Evolutionary conservation across 2,888 invertebrate species (phyloP).

Genomic region (Tetragonula carbonaria): DNA sequence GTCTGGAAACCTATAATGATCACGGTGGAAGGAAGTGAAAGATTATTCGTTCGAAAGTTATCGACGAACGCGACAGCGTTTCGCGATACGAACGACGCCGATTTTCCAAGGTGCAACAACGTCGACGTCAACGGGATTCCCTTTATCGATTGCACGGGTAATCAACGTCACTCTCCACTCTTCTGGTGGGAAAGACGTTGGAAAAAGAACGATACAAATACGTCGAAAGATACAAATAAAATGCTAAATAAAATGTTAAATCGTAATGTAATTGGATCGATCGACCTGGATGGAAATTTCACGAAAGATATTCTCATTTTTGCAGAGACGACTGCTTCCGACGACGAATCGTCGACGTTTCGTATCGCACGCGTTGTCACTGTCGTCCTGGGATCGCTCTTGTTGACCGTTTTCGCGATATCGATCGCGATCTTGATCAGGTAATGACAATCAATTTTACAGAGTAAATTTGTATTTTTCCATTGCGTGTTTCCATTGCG

Average conservation of each 20-base stretch:
- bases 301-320: not conserved
- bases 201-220: too few relatives aligned
- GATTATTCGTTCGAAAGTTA: slow-evolving; percentile 68
- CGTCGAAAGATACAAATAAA: too few relatives aligned
- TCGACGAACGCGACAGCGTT: slow-evolving; percentile 54
- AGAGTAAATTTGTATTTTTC: not conserved
- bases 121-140: slow-evolving; percentile 55
- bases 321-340: slow-evolving; percentile 48
- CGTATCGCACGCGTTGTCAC: slow-evolving; percentile 82
- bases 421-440: slow-evolving; percentile 80
- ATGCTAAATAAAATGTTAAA: too few relatives aligned
- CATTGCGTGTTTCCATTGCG: not conserved
- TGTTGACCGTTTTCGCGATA: slow-evolving; percentile 79
- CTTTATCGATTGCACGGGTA: slow-evolving; percentile 80
- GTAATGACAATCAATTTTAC: slow-evolving; percentile 68
- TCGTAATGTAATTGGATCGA: not conserved
- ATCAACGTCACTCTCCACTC: slow-evolving; percentile 36
- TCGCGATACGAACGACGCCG: slow-evolving; percentile 71
- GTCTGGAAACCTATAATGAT: slow-evolving; percentile 84
- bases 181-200: too few relatives aligned
- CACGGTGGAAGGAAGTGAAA: slow-evolving; percentile 82
- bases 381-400: slow-evolving; percentile 80
- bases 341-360: slow-evolving; percentile 71
- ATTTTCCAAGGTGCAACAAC: slow-evolving; percentile 52
- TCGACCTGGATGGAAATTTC: not conserved